A percentile compares a stretch with the other conserved stretches of the same genome.
Conservation (phyloP, 30 jellyfish, hydroid and myxozoan genomes). For the Chrysaora quinquecirrha region DNA sequence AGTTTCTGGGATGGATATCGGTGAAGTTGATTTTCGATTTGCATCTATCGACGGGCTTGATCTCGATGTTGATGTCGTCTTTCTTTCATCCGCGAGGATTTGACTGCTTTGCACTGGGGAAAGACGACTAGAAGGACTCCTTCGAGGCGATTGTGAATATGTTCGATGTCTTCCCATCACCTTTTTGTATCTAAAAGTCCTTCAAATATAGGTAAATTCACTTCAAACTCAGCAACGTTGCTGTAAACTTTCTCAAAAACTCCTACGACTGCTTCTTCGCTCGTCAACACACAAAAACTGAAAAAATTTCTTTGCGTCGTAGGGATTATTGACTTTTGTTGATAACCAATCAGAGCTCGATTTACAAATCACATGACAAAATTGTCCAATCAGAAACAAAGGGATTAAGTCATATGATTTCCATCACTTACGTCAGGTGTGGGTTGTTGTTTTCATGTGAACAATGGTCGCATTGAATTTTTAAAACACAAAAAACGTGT, state of each 20-base stretch:
- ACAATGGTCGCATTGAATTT: neutral
- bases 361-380: neutral
- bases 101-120: slow-evolving; percentile 15
- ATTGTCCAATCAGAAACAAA: slow-evolving; percentile 17
- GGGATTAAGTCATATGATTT: slow-evolving; percentile 10
- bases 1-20: slow-evolving; percentile 38
- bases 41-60: slow-evolving; percentile 5
- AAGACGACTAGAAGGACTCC: slow-evolving; percentile 53
- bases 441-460: neutral
- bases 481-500: neutral
- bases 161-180: slow-evolving; percentile 47
- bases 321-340: neutral
- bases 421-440: neutral
- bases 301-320: neutral
- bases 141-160: slow-evolving; percentile 31
- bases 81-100: slow-evolving; percentile 4
- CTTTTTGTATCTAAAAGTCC: neutral
- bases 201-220: neutral
- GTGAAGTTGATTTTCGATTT: slow-evolving; percentile 37
- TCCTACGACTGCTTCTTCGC: neutral
- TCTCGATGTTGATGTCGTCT: slow-evolving; percentile 2
- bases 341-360: slow-evolving; percentile 23
- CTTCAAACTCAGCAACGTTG: neutral
- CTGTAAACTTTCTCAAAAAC: neutral
- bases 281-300: neutral